A percentile compares a stretch with the other conserved stretches of the same genome.
Conservation (phyloP, 2,888 invertebrate species). For the Linnaemya tessellans region DNA sequence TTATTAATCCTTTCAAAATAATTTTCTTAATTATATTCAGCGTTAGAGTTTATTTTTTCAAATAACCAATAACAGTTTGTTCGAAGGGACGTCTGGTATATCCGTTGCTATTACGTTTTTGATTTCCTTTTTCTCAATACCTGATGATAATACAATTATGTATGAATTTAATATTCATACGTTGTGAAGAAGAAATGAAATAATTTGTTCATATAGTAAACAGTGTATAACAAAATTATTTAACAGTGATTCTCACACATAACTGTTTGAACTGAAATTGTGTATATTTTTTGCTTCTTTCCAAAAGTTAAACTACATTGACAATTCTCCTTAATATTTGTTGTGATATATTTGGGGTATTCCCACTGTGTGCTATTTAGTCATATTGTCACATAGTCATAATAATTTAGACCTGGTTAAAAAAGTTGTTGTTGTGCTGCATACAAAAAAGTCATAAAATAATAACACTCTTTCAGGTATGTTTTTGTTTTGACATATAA, state of each 20-base stretch:
- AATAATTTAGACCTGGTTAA: too few species aligned
- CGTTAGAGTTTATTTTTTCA: conserved; percentile 44
- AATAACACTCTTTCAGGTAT: too few species aligned
- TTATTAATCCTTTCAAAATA: conserved; percentile 34
- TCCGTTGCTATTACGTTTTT: conserved; percentile 17
- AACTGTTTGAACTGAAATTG: background rate
- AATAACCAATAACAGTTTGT: conserved; percentile 58
- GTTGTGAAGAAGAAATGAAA: conserved; percentile 42
- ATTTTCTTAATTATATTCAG: conserved; percentile 69
- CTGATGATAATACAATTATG: conserved; percentile 49
- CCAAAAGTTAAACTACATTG: too few species aligned
- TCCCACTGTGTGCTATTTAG: too few species aligned
- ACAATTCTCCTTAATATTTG: too few species aligned
- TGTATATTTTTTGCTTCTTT: too few species aligned
- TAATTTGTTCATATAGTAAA: conserved; percentile 1
- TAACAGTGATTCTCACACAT: background rate
- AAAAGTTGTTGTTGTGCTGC: too few species aligned
- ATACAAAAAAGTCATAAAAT: too few species aligned
- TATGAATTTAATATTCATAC: conserved; percentile 53
- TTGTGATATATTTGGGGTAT: too few species aligned
- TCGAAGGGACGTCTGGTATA: conserved; percentile 24
- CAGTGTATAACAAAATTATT: conserved; percentile 15
- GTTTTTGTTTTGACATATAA: too few species aligned
- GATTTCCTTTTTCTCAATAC: conserved; percentile 22
- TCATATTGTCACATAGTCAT: too few species aligned